Base-by-base conservation (phyloP, 2,888 invertebrate genomes). In the Drosophila sordidapex region DNA sequence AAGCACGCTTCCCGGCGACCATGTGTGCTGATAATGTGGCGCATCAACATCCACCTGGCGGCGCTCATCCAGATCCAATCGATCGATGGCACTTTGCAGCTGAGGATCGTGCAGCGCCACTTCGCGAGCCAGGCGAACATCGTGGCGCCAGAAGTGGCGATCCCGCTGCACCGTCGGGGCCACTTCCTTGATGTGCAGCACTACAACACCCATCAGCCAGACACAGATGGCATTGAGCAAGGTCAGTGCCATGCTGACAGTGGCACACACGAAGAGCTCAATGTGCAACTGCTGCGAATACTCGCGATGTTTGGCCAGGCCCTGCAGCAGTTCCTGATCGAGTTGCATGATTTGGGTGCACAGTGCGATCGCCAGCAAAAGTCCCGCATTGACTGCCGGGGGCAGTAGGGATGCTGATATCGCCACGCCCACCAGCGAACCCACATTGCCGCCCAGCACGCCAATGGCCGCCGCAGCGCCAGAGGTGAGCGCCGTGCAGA, bases 321-420 rank as follows among this genome's bases (percentile, higher is more conserved):
- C 70, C 7, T 93, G 91, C 2, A 91, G 88, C 31, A 92, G 84
- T 11, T 90, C 87, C 54, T 93, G 92, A 40, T 94, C 93, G 73
- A 93, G 84, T 53, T 93, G 88, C 89, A 93, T 92, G 4, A 94
- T 74, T 21, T 94, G 92, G 27, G 94, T 94, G 31, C 94, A 93
- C 7, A 94, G 82, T 0, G 95, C 94, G 91, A 95, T 93, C 0
- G 95, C 94, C 95, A 95, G 95, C 0, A 95, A 90, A 1, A 95
- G 91, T 10, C 95, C 95, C 64, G 96, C 95, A 92, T 97, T 97
- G 0, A 97, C 96, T 46, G 96, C 96, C 11, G 97, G 96, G 1
- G 97, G 97, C 74, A 97, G 93, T 25, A 97, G 92, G 0, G 96
- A 96, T 0, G 96, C 96, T 0, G 96, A 96, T 76, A 97, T 97